Conservation (phyloP, 2,888 invertebrate genomes). For the Nephrotoma appendiculata region DNA sequence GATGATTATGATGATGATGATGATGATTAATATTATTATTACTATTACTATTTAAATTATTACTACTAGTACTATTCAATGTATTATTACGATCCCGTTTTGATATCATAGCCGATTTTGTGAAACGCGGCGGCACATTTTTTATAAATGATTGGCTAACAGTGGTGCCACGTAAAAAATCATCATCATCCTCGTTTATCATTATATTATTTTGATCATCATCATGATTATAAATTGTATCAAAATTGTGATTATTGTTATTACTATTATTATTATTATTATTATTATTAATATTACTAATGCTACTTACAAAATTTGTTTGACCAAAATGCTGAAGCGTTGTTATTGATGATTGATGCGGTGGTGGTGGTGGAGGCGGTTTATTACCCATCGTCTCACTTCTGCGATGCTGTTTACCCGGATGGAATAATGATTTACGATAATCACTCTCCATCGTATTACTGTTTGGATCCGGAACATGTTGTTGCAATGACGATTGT, state of each 20-base stretch:
- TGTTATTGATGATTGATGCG: background rate
- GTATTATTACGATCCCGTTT: background rate
- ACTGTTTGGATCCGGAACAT: background rate
- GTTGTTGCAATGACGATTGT: background rate
- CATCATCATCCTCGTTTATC: constrained; percentile 13
- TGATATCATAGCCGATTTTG: background rate
- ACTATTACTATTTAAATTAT: background rate
- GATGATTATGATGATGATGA: background rate
- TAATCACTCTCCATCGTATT: background rate
- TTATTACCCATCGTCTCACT: background rate
- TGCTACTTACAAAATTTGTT: background rate
- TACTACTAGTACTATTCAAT: background rate
- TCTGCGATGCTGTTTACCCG: background rate
- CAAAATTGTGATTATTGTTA: constrained; percentile 9
- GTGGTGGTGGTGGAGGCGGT: background rate
- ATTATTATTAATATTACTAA: constrained; percentile 5
- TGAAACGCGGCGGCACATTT: constrained; percentile 15
- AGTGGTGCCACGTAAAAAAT: constrained; percentile 30
- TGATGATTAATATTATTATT: background rate
- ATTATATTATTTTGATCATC: background rate
- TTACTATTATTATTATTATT: constrained; percentile 7
- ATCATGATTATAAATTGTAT: constrained; percentile 11
- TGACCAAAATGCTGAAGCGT: constrained; percentile 1
- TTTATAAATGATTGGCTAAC: constrained; percentile 31
- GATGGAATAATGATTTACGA: background rate